Evolutionary conservation across 2,888 invertebrate genomes (phyloP), one percentile per base, ranked within the genome.

Genomic region (Ormyrus pomaceus): DNA sequence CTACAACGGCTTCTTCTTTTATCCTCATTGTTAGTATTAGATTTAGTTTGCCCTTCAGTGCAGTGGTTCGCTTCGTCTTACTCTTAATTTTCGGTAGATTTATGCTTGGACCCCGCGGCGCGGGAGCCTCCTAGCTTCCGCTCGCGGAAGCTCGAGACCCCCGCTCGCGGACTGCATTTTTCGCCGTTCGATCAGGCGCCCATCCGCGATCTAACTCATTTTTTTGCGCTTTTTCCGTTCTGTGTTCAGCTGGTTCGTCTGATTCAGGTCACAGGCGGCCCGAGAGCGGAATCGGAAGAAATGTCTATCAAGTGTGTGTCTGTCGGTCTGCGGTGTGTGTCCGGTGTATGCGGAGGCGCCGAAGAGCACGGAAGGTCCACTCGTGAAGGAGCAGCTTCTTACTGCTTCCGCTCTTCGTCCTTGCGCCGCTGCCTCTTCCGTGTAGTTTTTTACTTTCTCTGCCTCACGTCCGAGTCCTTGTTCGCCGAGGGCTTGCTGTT

Each of bases 401-500:
- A 69, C 58, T 62, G 76, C 56, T 77, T 34, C 62, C 73, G 80
- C 69, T 74, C 79, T 80, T 72, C 68, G 68, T 81, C 82, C 78
- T 83, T 83, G 77, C 81, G 82, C 71, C 78, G 82, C 82, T 83
- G 81, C 74, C 77, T 69, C 72, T 55, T 13, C 56, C 78, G 64
- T 69, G 77, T 46, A 50, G 55, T 10, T 11, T 73, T 84, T 90
- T 88, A 90, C 84, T 90, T 90, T 85, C 90, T 88, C 81, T 90
- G 90, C 79, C 90, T 89, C 76, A 90, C 89, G 71, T 90, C 90
- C 65, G 90, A 89, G 74, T 90, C 90, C 87, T 90, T 90, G 86
- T 90, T 90, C 80, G 90, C 87, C 70, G 89, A 87, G 71, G 90
- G 90, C 82, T 90, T 90, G 58, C 90, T 90, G 84, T 83, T 71